Conservation (phyloP, 1,140 invertebrate genomes). For the Callitettix versicolor region DNA sequence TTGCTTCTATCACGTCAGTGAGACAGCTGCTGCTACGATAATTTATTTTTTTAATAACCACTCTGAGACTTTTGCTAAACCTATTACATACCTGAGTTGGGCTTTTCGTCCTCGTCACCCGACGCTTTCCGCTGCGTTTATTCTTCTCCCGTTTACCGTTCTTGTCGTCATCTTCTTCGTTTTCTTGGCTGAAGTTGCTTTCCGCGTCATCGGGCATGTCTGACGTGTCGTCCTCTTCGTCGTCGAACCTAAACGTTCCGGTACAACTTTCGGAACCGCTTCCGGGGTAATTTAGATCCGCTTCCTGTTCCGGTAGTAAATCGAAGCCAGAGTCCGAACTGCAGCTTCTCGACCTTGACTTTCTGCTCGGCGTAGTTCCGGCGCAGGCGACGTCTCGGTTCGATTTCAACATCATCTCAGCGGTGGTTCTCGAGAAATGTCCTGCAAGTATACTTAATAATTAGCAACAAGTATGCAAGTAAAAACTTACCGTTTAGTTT, state of each 20-base stretch:
- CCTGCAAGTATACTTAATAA: too few species aligned
- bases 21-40: too few species aligned
- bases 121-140: slow-evolving; percentile 8
- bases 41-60: too few species aligned
- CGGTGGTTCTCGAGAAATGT: too few species aligned
- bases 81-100: slow-evolving; percentile 39
- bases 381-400: neutral
- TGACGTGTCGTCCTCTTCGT: slow-evolving; percentile 16
- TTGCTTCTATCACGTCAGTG: too few species aligned
- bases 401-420: slow-evolving; percentile 3
- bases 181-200: neutral
- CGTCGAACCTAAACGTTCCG: neutral
- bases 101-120: slow-evolving; percentile 34
- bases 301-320: too few species aligned
- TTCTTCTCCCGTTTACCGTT: neutral
- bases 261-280: neutral
- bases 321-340: too few species aligned
- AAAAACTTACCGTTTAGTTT: too few species aligned
- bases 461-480: too few species aligned
- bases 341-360: too few species aligned
- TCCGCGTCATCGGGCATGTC: slow-evolving; percentile 9
- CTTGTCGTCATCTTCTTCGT: neutral
- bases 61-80: too few species aligned
- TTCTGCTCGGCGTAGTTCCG: neutral
- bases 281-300: too few species aligned